phyloP scores from a whole-genome alignment of 2,797 vertebrate species.

The Hapalemur alaotrensis region DNA sequence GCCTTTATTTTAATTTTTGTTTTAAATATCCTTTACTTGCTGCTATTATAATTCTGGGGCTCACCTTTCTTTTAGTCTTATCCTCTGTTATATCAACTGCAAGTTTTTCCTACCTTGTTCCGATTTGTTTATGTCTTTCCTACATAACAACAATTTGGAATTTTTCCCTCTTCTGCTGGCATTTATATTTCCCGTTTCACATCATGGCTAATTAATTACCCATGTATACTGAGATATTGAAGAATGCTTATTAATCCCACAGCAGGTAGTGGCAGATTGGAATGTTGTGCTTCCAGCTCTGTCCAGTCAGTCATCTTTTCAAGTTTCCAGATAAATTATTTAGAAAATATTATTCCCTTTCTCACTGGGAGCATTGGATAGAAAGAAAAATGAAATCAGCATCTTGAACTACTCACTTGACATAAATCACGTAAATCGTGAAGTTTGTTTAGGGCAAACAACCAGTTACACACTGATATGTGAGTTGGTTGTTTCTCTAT shows the following conservation, averaged over 20 bases:
- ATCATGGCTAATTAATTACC: slow-evolving; percentile 23
- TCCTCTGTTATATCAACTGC: background rate
- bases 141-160: background rate
- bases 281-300: background rate
- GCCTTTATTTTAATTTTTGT: background rate
- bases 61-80: background rate
- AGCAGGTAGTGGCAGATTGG: background rate
- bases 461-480: background rate
- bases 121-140: background rate
- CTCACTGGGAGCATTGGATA: background rate
- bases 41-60: background rate
- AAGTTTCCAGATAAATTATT: slow-evolving; percentile 30
- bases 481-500: background rate
- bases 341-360: slow-evolving; percentile 2
- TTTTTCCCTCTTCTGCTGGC: background rate
- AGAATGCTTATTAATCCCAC: background rate
- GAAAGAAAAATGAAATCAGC: background rate
- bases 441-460: background rate
- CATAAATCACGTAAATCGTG: background rate
- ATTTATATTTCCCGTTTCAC: background rate
- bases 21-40: background rate
- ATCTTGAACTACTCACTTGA: background rate
- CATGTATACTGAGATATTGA: slow-evolving; percentile 26
- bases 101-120: background rate
- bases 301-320: background rate